These are phyloP conservation scores for Caenorhabditis panamensis DNA, from an alignment of 2,888 invertebrate genomes.

Conservation along the genomic window DNA sequence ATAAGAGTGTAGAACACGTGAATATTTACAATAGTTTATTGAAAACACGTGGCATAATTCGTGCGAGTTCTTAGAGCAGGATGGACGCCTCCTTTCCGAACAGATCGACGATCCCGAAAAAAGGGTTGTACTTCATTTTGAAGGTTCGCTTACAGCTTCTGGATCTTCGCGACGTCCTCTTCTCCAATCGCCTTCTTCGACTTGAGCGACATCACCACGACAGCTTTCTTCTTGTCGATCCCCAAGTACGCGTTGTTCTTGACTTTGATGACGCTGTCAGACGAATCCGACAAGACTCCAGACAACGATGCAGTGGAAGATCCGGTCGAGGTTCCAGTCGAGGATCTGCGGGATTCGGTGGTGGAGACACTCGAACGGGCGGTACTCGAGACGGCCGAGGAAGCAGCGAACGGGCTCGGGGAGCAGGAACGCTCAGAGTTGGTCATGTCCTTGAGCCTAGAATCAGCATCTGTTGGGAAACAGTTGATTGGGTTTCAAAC, in stretches of 20 bases:
- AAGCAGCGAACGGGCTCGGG: not conserved
- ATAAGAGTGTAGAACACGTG: no score
- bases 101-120: constrained; percentile 16
- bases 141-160: constrained; percentile 3
- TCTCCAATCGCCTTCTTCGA: not conserved
- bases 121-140: not conserved
- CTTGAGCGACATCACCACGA: constrained; percentile 20
- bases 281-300: not conserved
- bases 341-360: not conserved
- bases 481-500: not conserved
- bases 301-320: not conserved
- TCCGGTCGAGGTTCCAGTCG: not conserved
- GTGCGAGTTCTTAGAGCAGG: not conserved
- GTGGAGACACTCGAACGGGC: not conserved
- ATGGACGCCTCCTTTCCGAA: not conserved
- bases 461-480: not conserved
- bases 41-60: not conserved
- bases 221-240: constrained; percentile 15
- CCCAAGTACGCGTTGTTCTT: constrained; percentile 14
- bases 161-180: constrained; percentile 4
- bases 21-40: not conserved
- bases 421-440: constrained; percentile 14
- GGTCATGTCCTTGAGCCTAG: no score
- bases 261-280: not conserved
- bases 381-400: not conserved